Percentiles rank a stretch among this genome's conserved stretches.
Conservation (phyloP, 2,888 invertebrate species). For the Mythimna impura region DNA sequence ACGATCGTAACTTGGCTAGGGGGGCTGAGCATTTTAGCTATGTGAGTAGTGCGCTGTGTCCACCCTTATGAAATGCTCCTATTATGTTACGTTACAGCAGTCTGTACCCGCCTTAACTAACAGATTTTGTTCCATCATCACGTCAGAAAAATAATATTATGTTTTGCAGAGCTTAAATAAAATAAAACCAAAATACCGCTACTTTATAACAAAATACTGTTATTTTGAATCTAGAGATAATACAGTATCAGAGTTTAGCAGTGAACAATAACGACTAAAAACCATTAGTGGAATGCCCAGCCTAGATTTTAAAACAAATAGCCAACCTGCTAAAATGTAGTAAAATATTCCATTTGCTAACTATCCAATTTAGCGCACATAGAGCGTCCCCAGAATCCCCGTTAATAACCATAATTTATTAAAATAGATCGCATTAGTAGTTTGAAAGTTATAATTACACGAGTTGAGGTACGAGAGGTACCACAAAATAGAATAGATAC, state of each 20-base stretch:
- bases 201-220: too few species aligned
- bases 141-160: not conserved
- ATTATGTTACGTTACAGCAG: too few species aligned
- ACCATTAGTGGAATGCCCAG: not conserved
- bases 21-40: too few species aligned
- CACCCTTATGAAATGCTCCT: too few species aligned
- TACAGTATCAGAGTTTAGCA: not conserved
- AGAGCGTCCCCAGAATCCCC: conserved; percentile 10
- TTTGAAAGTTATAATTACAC: conserved; percentile 62
- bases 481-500: not conserved
- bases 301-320: conserved; percentile 2
- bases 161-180: not conserved
- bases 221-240: not conserved
- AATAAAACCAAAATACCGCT: too few species aligned
- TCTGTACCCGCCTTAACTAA: not conserved
- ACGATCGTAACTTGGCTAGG: too few species aligned
- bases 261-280: not conserved
- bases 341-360: conserved; percentile 35
- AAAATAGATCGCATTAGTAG: conserved; percentile 52
- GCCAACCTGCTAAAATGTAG: not conserved
- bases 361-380: conserved; percentile 19
- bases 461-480: conserved; percentile 6
- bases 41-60: too few species aligned
- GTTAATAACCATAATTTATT: conserved; percentile 54
- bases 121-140: not conserved